Percentiles rank a stretch among this genome's conserved stretches.
Conservation (phyloP, 1,140 invertebrate genomes). For the Armadillidium nasatum region DNA sequence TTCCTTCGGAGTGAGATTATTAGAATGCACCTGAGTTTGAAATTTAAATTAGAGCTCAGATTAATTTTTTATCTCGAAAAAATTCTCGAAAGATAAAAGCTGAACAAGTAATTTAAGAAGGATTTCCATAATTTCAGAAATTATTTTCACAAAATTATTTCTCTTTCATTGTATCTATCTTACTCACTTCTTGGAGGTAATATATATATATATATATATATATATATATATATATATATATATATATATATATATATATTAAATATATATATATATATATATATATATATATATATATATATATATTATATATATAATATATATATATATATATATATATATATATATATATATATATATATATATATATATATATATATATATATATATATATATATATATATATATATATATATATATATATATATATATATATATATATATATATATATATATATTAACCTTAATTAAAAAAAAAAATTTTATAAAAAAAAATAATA, state of each 20-base stretch:
- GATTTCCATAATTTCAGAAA: too few relatives aligned
- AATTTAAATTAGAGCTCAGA: too few relatives aligned
- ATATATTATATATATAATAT: neutral
- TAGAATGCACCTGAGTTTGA: too few relatives aligned
- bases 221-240: conserved; percentile 12
- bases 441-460: neutral
- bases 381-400: neutral
- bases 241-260: neutral
- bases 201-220: conserved; percentile 13
- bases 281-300: conserved; percentile 11
- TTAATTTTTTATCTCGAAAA: too few relatives aligned
- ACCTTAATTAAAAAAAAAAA: too few relatives aligned
- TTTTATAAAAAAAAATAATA: too few relatives aligned
- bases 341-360: conserved; percentile 11
- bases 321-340: conserved; percentile 9
- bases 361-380: neutral
- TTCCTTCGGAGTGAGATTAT: too few relatives aligned
- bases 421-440: neutral
- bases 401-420: neutral
- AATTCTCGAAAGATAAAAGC: too few relatives aligned
- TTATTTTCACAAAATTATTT: too few relatives aligned
- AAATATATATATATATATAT: neutral
- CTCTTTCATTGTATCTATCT: too few relatives aligned
- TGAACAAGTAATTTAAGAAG: too few relatives aligned
- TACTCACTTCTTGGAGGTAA: too few relatives aligned